Conservation (phyloP, 2,113 vertebrate genomes). For the Ceratotherium simum region DNA sequence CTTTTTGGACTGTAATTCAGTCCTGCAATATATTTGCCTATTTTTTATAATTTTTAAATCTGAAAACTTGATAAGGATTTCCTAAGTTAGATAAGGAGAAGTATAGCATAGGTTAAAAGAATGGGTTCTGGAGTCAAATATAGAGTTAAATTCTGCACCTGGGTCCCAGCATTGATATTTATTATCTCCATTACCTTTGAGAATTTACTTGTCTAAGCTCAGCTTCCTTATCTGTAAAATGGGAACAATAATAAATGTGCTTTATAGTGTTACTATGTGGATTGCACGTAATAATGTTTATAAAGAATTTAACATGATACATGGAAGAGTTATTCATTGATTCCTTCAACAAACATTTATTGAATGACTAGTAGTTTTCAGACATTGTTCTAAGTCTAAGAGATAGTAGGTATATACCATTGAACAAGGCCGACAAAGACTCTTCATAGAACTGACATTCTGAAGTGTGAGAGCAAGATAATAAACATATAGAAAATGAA, state of each 20-base stretch:
- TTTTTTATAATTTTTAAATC: neutral
- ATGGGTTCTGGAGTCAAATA: neutral
- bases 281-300: neutral
- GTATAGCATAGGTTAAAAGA: neutral
- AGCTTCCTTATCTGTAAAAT: neutral
- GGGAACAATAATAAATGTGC: neutral
- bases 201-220: neutral
- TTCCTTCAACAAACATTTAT: conserved; percentile 5
- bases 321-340: neutral
- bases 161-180: neutral
- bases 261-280: neutral
- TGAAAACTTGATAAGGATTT: neutral
- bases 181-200: neutral
- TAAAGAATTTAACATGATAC: neutral
- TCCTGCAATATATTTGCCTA: neutral
- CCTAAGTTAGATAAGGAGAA: neutral
- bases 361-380: neutral
- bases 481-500: neutral
- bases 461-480: neutral
- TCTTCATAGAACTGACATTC: neutral
- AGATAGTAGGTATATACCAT: neutral
- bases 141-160: neutral
- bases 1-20: neutral
- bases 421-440: neutral
- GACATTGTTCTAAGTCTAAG: neutral